Base-by-base conservation (phyloP, 1,140 invertebrate species). In the Temnothorax curvispinosus region DNA sequence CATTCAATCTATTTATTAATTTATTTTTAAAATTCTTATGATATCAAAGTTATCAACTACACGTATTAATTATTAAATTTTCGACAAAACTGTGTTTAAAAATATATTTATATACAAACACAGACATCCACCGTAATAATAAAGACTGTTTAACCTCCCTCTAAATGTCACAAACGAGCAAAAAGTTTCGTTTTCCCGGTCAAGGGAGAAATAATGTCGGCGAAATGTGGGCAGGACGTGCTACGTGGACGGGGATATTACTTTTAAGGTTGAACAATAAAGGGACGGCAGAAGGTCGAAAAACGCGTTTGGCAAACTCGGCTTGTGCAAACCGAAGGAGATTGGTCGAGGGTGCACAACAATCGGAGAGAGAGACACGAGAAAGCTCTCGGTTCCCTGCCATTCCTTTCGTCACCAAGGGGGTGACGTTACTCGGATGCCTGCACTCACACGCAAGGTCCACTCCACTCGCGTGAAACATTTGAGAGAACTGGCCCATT, bases 351-450 rank as follows among this genome's bases (percentile, higher is more conserved):
- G 75, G 85, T 44, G 75, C 82, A 88, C 87, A 90, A 90, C 87
- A 91, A 91, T 89, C 87, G 91, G 89, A 50, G 41, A 69, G 65
- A 69, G 41, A 69, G 65, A 94, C 94, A 95, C 87, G 94, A 92
- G 93, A 95, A 95, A 94, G 94, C 94, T 95, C 89, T 94, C 88
- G 92, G 89, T 91, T 91, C 88, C 87, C 93, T 90, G 69, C 78
- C 88, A 88, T 90, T 77, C 75, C 88, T 90, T 88, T 81, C 71
- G 60, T 78, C 35, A 58, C 47, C n/a, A 62, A 85, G 87, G 87
- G 69, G 88, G 77, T 84, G 65, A 67, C 44, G 38, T 74, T 54
- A 11, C 76, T 62, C 75, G 80, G 76, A 69, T 74, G 54, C 52
- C 15, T 41, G 60, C n/a, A 84, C 41, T 75, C 54, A 84, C 80